Conservation (phyloP, 2,888 invertebrate genomes). For the Schizotus pectinicornis region DNA sequence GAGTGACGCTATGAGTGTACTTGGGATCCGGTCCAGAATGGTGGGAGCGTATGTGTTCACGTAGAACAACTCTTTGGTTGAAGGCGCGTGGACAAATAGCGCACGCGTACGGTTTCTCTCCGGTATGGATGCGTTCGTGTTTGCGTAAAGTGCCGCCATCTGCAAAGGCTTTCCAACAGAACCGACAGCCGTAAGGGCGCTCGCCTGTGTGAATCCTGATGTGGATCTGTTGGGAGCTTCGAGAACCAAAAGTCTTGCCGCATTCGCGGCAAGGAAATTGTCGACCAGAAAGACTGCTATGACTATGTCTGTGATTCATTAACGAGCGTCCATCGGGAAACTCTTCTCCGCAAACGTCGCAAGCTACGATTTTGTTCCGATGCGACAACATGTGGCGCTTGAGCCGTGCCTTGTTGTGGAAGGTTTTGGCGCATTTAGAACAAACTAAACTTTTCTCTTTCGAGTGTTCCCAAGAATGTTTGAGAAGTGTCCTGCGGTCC, state of each 20-base stretch:
- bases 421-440: constrained; percentile 72
- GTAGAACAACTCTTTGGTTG: constrained; percentile 83
- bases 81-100: constrained; percentile 87
- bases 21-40: constrained; percentile 82
- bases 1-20: constrained; percentile 66
- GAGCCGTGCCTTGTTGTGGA: constrained; percentile 70
- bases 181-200: constrained; percentile 82
- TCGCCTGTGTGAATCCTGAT: constrained; percentile 82
- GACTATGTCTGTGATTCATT: constrained; percentile 73
- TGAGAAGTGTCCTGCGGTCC: constrained; percentile 69
- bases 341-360: constrained; percentile 73
- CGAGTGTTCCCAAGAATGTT: constrained; percentile 74
- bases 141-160: constrained; percentile 86
- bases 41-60: constrained; percentile 85
- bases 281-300: constrained; percentile 56
- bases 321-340: constrained; percentile 73
- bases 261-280: constrained; percentile 84
- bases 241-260: constrained; percentile 85
- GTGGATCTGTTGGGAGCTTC: constrained; percentile 86
- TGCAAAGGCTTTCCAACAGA: constrained; percentile 89
- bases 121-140: constrained; percentile 86
- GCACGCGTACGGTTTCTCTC: constrained; percentile 80
- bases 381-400: constrained; percentile 75
- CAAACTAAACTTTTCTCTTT: constrained; percentile 67
- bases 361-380: constrained; percentile 71